These are phyloP conservation scores for Acleris emargana DNA, from an alignment of 2,888 invertebrate genomes.

Conservation along the genomic window DNA sequence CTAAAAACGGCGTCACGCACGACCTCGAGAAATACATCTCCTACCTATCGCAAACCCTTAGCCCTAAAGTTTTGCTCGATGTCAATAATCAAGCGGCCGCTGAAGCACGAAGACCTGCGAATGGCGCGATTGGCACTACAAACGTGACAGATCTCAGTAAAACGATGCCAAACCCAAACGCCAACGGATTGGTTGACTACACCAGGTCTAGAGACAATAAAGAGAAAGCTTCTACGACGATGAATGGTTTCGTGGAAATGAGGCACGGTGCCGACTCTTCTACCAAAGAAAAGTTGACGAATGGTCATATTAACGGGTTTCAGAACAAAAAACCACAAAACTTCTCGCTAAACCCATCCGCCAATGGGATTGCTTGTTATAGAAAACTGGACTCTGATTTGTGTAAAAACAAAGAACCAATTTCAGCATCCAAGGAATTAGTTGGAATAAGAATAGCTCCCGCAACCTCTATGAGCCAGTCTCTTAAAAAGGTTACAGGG, in stretches of 20 bases:
- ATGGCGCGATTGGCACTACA: slow-evolving; percentile 50
- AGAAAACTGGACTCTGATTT: slow-evolving; percentile 51
- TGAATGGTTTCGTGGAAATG: slow-evolving; percentile 72
- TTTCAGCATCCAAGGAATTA: slow-evolving; percentile 58
- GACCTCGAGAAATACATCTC: slow-evolving; percentile 80
- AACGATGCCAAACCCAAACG: slow-evolving; percentile 48
- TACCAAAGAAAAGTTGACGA: slow-evolving; percentile 56
- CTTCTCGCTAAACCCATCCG: slow-evolving; percentile 65
- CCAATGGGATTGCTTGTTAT: slow-evolving; percentile 56
- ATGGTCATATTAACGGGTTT: slow-evolving; percentile 60
- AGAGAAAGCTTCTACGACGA: slow-evolving; percentile 58
- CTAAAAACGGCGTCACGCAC: slow-evolving; percentile 75
- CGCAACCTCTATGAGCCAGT: slow-evolving; percentile 53
- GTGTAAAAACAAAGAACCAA: slow-evolving; percentile 62
- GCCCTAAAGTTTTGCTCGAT: slow-evolving; percentile 75
- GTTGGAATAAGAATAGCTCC: slow-evolving; percentile 60
- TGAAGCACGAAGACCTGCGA: slow-evolving; percentile 48
- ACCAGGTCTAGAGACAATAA: slow-evolving; percentile 59
- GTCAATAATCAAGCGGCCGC: slow-evolving; percentile 66
- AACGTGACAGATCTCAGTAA: slow-evolving; percentile 60
- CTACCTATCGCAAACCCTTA: slow-evolving; percentile 76
- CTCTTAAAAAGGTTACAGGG: slow-evolving; percentile 55
- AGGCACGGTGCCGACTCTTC: slow-evolving; percentile 59
- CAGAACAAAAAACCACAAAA: slow-evolving; percentile 60
- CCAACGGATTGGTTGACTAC: slow-evolving; percentile 62